Conservation (phyloP, 2,888 invertebrate species). For the Leucophenga maculata region DNA sequence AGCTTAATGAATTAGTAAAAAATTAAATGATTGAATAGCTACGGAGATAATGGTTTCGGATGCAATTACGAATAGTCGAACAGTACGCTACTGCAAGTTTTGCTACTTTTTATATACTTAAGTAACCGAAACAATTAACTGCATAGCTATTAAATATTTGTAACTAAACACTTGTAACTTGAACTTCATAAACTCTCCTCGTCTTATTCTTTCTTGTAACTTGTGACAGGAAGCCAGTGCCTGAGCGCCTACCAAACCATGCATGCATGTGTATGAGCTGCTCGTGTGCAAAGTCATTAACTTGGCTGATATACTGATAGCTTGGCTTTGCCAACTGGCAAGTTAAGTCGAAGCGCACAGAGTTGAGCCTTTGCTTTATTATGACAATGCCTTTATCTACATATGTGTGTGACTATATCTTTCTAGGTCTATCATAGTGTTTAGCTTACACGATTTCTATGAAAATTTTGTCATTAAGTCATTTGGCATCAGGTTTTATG, state of each 20-base stretch:
- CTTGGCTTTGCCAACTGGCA: background rate
- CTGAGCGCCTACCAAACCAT: background rate
- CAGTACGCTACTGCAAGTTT: too few relatives aligned
- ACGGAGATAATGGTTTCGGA: too few relatives aligned
- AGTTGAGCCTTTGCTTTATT: conserved; percentile 15
- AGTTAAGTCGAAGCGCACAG: background rate
- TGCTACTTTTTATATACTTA: too few relatives aligned
- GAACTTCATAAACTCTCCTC: too few relatives aligned
- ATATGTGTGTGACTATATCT: background rate
- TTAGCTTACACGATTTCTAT: background rate
- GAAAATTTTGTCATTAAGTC: conserved; percentile 52
- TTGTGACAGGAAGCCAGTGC: conserved; percentile 3
- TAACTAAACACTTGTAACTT: too few relatives aligned
- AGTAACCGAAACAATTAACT: too few relatives aligned
- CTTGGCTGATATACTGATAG: conserved; percentile 38
- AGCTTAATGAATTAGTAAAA: too few relatives aligned
- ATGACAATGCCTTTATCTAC: conserved; percentile 19
- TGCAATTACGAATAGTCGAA: too few relatives aligned
- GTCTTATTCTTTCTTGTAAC: background rate
- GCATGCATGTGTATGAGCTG: background rate
- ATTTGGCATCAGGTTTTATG: conserved; percentile 28
- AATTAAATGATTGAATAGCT: too few relatives aligned
- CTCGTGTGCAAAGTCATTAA: conserved; percentile 41
- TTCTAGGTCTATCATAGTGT: too few relatives aligned
- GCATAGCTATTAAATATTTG: too few relatives aligned